Evolutionary conservation across 2,113 vertebrate species (phyloP).

Genomic region (Xiphias gladius): DNA sequence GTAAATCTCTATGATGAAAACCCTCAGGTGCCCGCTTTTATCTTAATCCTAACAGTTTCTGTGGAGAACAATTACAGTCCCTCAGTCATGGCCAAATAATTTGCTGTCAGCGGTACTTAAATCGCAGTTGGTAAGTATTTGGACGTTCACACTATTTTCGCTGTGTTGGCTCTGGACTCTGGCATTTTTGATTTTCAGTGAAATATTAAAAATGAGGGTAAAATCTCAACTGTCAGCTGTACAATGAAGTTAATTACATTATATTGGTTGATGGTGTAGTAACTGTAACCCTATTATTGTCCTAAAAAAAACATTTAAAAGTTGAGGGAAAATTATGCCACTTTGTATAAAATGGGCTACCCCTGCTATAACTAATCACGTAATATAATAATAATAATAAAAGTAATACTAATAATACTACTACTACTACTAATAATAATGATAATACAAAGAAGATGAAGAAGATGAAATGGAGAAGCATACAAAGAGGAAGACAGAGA

Average conservation of each 20-base stretch:
- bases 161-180: neutral
- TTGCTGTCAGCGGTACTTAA: conserved; percentile 5
- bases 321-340: neutral
- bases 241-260: neutral
- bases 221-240: neutral
- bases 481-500: neutral
- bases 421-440: too few species aligned
- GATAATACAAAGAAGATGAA: too few species aligned
- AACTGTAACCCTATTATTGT: neutral
- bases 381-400: too few species aligned
- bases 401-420: too few species aligned
- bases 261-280: neutral
- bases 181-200: neutral
- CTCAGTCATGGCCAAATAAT: conserved; percentile 35
- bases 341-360: too few species aligned
- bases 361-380: too few species aligned
- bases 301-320: neutral
- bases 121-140: conserved; percentile 3
- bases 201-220: neutral
- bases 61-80: conserved; percentile 21
- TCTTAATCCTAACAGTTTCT: conserved; percentile 29
- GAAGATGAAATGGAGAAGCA: too few species aligned
- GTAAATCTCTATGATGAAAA: conserved; percentile 29
- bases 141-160: neutral
- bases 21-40: conserved; percentile 36